Evolutionary conservation across 2,888 invertebrate species (phyloP), one percentile per base, ranked within the genome.

Genomic region (Coremacera marginata): DNA sequence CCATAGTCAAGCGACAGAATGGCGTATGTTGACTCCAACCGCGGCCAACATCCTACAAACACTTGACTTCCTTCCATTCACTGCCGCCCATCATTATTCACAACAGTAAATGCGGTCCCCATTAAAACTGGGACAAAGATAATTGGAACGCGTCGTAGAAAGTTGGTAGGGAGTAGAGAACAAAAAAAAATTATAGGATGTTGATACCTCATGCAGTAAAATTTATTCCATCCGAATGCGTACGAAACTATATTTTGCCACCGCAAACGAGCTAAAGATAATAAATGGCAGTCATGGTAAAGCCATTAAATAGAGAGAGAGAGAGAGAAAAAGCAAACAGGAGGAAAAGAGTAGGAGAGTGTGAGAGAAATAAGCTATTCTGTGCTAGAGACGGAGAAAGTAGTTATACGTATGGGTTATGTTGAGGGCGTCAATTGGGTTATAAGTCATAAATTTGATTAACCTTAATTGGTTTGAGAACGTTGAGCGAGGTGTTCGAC

Each of bases 371-470:
- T 34, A 16, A 19, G 37, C 14, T 37, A 37, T 37, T 9, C 9
- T 19, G 49, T 19, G 14, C 49, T 22, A 60, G 22, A 14, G 22
- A 27, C n/a, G 44, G 31, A 52, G 57, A 22, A 55, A 19, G 22
- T 19, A 63, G 62, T 31, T 52, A 31, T 57, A 57, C 44, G 60
- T n/a, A 34, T 22, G 9, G 22, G 67, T 62, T 14, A 31, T 25
- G 25, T 57, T 70, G 60, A 74, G 74, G 55, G 55, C 51, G 70
- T 60, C 77, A 84, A 86, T 85, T 85, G 80, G 84, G 85, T 87
- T 87, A 87, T 84, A 86, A 83, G 84, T 85, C 87, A 86, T 86
- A 86, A 86, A 87, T 86, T 86, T 86, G 84, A 86, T 87, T 86
- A 86, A 84, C 84, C 82, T 81, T 86, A 87, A 87, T 86, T 86